A percentile compares a stretch with the other conserved stretches of the same genome.
Evolutionary conservation across 2,888 invertebrate genomes (phyloP).

Genomic region (Lycia hirtaria): DNA sequence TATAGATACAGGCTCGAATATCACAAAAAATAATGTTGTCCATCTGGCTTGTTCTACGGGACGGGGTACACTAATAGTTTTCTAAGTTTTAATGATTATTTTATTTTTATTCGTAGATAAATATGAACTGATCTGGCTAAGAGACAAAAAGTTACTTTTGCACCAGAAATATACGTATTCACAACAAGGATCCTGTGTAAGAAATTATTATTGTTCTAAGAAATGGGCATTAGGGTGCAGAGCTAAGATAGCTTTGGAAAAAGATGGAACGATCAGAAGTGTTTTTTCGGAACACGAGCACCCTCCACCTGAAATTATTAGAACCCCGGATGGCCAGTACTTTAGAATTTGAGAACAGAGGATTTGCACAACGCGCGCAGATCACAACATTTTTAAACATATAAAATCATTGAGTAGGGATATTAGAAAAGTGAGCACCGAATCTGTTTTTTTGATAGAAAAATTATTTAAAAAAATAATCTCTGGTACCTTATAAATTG

Average conservation of each 20-base stretch:
- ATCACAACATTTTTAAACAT: too few species aligned
- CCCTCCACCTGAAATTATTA: conserved; percentile 24
- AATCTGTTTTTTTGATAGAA: too few species aligned
- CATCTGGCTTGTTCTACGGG: too few species aligned
- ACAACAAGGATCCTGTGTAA: conserved; percentile 20
- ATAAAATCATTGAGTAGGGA: too few species aligned
- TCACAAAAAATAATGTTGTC: too few species aligned
- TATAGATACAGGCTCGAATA: too few species aligned
- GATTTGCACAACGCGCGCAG: too few species aligned
- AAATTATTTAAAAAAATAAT: too few species aligned
- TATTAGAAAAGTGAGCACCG: too few species aligned
- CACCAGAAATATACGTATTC: conserved; percentile 36
- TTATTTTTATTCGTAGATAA: neutral
- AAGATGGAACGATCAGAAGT: conserved; percentile 12
- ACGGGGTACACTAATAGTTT: neutral
- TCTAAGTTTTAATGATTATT: neutral
- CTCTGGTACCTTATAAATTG: too few species aligned
- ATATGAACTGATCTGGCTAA: conserved; percentile 15
- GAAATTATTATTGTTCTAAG: conserved; percentile 33
- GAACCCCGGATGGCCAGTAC: conserved; percentile 43
- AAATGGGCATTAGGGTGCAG: conserved; percentile 19
- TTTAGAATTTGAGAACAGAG: conserved; percentile 17
- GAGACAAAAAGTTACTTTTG: conserved; percentile 20
- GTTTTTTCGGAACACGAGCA: conserved; percentile 26
- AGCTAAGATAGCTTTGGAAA: conserved; percentile 33